Conservation (phyloP, 1,140 invertebrate species). For the Caenorhabditis tropicalis region DNA sequence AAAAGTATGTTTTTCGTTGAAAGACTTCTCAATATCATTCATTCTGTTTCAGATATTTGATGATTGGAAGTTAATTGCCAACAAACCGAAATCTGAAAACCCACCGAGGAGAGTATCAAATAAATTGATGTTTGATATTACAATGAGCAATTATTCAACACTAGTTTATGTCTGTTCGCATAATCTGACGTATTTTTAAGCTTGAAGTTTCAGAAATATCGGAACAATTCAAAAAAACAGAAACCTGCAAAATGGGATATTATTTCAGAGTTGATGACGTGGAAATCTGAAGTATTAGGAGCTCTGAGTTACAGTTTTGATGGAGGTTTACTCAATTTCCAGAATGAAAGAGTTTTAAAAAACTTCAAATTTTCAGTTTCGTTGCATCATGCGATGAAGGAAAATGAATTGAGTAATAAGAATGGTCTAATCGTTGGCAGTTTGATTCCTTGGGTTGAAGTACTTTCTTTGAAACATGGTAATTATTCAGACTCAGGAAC, state of each 20-base stretch:
- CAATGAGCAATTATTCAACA: not conserved
- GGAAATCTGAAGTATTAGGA: not conserved
- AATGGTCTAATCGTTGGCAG: not conserved
- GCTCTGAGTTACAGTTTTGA: not conserved
- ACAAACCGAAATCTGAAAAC: not conserved
- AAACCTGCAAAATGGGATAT: constrained; percentile 11
- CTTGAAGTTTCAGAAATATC: not conserved
- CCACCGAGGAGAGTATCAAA: not conserved
- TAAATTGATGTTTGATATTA: not conserved
- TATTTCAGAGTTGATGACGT: not conserved
- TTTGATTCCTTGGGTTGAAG: not conserved
- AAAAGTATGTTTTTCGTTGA: not conserved
- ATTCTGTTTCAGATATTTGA: not conserved
- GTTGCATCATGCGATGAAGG: not conserved
- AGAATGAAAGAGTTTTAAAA: not conserved
- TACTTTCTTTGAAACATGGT: not conserved
- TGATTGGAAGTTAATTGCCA: not conserved
- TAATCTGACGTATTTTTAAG: not conserved
- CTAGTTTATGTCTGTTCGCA: not conserved
- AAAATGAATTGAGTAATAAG: not conserved
- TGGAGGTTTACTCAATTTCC: not conserved
- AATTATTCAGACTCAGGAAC: not conserved
- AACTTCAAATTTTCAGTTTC: not conserved
- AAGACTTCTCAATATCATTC: not conserved
- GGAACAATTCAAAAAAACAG: not conserved